These are phyloP conservation scores for Noctuana brunneofusca DNA, from an alignment of 2,888 invertebrate genomes.

Conservation along the genomic window DNA sequence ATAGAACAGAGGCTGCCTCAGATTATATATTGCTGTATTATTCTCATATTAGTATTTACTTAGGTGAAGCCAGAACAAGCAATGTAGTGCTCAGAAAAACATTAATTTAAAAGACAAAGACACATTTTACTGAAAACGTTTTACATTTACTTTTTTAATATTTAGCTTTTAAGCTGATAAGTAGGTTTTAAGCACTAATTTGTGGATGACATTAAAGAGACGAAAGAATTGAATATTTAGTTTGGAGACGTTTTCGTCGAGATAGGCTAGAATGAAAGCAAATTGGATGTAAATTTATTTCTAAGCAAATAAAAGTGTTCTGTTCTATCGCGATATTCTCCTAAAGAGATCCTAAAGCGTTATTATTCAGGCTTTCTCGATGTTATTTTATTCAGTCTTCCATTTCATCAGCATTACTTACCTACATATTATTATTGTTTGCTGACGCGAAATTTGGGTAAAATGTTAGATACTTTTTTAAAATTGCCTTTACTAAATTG, in stretches of 20 bases:
- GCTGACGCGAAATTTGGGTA: not conserved
- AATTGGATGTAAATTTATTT: conserved; percentile 6
- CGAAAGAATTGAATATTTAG: not conserved
- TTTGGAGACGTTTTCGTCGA: not conserved
- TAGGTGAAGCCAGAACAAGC: not conserved
- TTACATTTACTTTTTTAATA: no score
- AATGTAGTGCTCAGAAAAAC: no score
- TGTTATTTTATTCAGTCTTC: conserved; percentile 2
- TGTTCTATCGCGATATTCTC: conserved; percentile 1
- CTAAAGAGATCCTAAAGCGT: not conserved
- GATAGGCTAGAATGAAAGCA: not conserved
- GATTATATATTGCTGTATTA: conserved; percentile 3
- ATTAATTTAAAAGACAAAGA: no score
- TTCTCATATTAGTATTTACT: conserved; percentile 1
- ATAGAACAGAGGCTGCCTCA: conserved; percentile 16
- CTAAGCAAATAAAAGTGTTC: conserved; percentile 14
- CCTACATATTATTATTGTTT: not conserved
- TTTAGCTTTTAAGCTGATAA: no score
- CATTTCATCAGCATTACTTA: conserved; percentile 14
- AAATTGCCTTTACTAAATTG: no score
- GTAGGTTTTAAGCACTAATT: not conserved
- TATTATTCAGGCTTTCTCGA: conserved; percentile 1
- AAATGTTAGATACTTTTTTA: no score
- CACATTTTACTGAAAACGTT: not conserved
- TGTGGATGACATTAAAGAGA: not conserved